Percentiles rank a stretch among this genome's conserved stretches.
Conservation (phyloP, 2,888 invertebrate genomes). For the Cantharis flavilabris region DNA sequence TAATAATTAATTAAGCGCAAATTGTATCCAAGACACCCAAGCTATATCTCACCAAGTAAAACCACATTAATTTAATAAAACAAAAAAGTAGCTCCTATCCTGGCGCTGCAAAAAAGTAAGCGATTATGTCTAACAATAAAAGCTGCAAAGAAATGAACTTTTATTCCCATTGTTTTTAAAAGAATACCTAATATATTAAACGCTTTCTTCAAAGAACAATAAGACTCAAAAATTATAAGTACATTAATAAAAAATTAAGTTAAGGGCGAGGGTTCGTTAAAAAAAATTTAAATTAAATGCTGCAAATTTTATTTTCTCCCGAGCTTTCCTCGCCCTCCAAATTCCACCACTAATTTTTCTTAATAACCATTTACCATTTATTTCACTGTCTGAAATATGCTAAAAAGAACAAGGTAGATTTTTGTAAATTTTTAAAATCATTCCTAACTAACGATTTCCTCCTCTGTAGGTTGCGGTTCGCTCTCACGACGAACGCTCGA, state of each 20-base stretch:
- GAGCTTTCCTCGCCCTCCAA: background rate
- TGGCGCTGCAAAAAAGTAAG: slow-evolving; percentile 24
- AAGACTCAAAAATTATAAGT: slow-evolving; percentile 8
- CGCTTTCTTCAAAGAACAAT: slow-evolving; percentile 14
- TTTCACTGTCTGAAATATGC: background rate
- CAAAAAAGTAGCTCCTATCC: slow-evolving; percentile 18
- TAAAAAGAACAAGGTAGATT: too few relatives aligned
- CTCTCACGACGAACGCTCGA: background rate
- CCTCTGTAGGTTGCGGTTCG: background rate
- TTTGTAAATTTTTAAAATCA: background rate
- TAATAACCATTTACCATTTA: background rate
- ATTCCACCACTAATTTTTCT: background rate
- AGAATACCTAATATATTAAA: slow-evolving; percentile 27
- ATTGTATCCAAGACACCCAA: background rate
- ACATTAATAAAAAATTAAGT: background rate
- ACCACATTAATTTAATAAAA: slow-evolving; percentile 26
- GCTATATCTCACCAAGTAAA: background rate
- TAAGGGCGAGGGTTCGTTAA: background rate
- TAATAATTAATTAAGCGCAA: slow-evolving; percentile 11
- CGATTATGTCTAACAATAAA: slow-evolving; percentile 27
- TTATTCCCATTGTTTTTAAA: slow-evolving; percentile 19
- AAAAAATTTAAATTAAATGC: background rate
- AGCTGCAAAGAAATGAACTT: slow-evolving; percentile 24
- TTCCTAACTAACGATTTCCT: background rate
- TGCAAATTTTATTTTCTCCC: background rate